Percentiles rank a stretch among this genome's conserved stretches.
These are phyloP conservation scores for Anguilla pacifica DNA, from an alignment of 2,797 vertebrate species.

Conservation along the genomic window DNA sequence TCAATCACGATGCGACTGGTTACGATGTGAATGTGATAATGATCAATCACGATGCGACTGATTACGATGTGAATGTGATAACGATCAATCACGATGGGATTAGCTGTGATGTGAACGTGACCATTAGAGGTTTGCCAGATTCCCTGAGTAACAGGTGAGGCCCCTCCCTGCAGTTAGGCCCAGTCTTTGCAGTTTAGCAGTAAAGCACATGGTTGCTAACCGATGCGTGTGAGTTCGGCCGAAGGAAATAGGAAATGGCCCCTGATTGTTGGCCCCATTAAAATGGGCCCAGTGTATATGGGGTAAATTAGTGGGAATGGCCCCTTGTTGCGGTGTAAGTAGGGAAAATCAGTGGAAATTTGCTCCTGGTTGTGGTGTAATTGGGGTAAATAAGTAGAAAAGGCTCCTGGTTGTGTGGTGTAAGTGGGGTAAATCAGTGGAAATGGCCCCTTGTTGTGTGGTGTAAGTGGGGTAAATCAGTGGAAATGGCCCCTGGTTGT, in stretches of 20 bases:
- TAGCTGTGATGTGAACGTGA: background rate
- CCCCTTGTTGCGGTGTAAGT: background rate
- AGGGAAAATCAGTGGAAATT: background rate
- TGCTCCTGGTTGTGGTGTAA: too few relatives aligned
- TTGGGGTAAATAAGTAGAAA: background rate
- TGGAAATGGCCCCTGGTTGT: background rate
- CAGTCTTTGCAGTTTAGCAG: background rate
- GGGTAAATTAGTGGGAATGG: background rate
- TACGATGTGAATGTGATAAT: too few relatives aligned
- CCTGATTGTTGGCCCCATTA: background rate
- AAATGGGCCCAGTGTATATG: too few relatives aligned
- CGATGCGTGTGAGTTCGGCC: background rate
- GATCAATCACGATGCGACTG: too few relatives aligned
- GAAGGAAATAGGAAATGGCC: background rate
- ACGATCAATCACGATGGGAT: too few relatives aligned
- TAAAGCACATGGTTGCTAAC: background rate
- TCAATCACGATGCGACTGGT: too few relatives aligned
- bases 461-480: too few relatives aligned
- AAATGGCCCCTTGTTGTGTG: too few relatives aligned
- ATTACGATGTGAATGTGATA: too few relatives aligned
- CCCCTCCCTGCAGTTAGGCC: background rate
- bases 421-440: too few relatives aligned
- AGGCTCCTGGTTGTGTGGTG: background rate
- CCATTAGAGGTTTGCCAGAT: background rate
- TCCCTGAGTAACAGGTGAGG: background rate